A percentile compares a stretch with the other conserved stretches of the same genome.
These are phyloP conservation scores for Oenanthe melanoleuca DNA, from an alignment of 2,113 vertebrate species.

Conservation along the genomic window DNA sequence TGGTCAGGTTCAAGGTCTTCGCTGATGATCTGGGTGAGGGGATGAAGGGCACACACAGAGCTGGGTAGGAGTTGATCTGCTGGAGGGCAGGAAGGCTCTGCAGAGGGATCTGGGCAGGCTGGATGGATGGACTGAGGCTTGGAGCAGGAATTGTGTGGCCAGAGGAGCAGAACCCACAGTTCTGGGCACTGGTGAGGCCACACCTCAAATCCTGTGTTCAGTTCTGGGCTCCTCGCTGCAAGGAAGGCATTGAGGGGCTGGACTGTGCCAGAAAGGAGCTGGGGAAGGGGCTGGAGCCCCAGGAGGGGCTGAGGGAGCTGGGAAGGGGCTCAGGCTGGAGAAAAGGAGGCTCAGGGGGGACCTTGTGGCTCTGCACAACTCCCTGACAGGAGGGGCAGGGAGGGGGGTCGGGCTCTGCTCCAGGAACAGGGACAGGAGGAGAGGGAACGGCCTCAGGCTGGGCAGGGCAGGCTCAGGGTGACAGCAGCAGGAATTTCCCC, in stretches of 20 bases:
- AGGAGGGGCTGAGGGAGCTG: neutral
- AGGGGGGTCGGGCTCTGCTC: too few species aligned
- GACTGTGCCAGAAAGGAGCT: neutral
- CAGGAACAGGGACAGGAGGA: too few species aligned
- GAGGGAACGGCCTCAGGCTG: too few species aligned
- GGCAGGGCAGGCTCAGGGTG: too few species aligned
- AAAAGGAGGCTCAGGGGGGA: neutral
- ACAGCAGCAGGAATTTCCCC: neutral
- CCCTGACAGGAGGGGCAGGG: too few species aligned
- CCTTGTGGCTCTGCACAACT: too few species aligned
- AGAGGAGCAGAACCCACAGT: neutral
- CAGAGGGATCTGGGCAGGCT: neutral
- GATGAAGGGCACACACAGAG: rapidly evolving
- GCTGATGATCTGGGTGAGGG: neutral
- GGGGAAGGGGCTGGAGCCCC: too few species aligned
- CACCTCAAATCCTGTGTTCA: neutral
- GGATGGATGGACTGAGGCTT: neutral
- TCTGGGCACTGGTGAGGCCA: neutral
- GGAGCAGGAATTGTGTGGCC: neutral
- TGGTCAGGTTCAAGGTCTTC: neutral
- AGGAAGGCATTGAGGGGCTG: neutral
- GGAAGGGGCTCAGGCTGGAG: neutral
- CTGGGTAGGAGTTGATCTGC: neutral
- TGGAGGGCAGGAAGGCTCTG: neutral
- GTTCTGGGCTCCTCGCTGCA: neutral